Evolutionary conservation across 2,888 invertebrate species (phyloP).

Genomic region (Apodemia mormo): DNA sequence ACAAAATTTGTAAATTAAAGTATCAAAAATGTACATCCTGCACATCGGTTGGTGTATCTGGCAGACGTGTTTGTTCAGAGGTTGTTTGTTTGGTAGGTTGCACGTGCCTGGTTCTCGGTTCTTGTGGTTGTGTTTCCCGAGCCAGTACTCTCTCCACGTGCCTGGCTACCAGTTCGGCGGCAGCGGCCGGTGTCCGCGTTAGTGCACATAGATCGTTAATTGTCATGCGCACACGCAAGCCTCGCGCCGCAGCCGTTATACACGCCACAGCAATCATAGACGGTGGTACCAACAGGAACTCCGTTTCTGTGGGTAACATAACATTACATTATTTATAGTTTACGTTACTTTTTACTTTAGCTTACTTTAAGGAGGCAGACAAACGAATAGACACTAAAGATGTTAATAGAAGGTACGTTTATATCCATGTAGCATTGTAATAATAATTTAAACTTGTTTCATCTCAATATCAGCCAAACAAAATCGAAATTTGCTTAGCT

Average conservation of each 20-base stretch:
- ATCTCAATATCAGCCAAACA: too few species aligned
- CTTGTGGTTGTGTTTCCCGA: slow-evolving; percentile 77
- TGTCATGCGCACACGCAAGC: slow-evolving; percentile 75
- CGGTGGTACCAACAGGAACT: slow-evolving; percentile 86
- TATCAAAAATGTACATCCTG: slow-evolving; percentile 81
- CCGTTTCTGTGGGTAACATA: slow-evolving; percentile 81
- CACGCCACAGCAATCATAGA: slow-evolving; percentile 87
- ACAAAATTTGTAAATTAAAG: slow-evolving; percentile 3
- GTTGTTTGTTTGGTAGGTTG: slow-evolving; percentile 58
- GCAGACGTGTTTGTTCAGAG: slow-evolving; percentile 64
- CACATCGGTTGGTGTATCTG: slow-evolving; percentile 85
- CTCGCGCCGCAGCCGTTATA: slow-evolving; percentile 85
- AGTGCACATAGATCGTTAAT: slow-evolving; percentile 69
- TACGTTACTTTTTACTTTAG: too few species aligned
- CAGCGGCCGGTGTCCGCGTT: slow-evolving; percentile 72
- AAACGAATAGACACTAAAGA: too few species aligned
- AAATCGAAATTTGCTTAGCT: too few species aligned
- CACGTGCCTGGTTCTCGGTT: slow-evolving; percentile 56
- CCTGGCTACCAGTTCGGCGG: slow-evolving; percentile 78
- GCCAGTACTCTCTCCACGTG: slow-evolving; percentile 83
- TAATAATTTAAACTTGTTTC: too few species aligned
- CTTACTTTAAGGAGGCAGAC: too few species aligned
- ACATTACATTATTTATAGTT: too few species aligned
- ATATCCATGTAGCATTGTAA: too few species aligned
- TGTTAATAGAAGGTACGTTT: too few species aligned